Evolutionary conservation across 2,888 invertebrate genomes (phyloP), one percentile per base, ranked within the genome.

Genomic region (Labia minor): DNA sequence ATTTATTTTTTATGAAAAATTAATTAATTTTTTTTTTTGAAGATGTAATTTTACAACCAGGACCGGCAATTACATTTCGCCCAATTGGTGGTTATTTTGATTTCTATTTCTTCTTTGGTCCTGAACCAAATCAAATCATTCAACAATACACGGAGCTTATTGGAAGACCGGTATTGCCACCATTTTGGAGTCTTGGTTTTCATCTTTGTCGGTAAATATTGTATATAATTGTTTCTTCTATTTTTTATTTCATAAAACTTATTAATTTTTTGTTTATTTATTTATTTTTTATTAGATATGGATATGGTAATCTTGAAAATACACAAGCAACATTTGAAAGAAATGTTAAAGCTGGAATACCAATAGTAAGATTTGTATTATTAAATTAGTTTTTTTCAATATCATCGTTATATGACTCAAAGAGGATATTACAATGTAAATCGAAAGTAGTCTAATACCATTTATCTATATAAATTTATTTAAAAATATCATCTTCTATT

Each of bases 141-240:
- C 74, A 79, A 18, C 89, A 90, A 75, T 89, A 89, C 74, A 83
- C 87, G 0, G 81, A 81, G 68, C 73, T 89, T 3, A 82, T 93
- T 10, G 92, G 92, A 0, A 80, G 83, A 68, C 91, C 93, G 0
- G 83, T 84, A 74, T 82, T 94, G 82, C 93, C 93, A 0, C 92
- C 94, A 0, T 91, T 89, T 75, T 95, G 94, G 94, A 81, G 87
- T 0, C 81, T 95, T 0, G 95, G 94, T 1, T 94, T 92, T 77
- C 94, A 95, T 78, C 79, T 94, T 21, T 90, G 91, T 81, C 85
- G 86, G 82, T 88, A 71, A 49, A 14, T 49, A 8, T 16, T 49
- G 2, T 49, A 26, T 6, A 26, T 3, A 26, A 26, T 26, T n/a
- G n/a, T n/a, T n/a, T n/a, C n/a, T n/a, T n/a, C n/a, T n/a, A 26